A percentile compares a stretch with the other conserved stretches of the same genome.
Conservation (phyloP, 2,888 invertebrate genomes). For the Caenorhabditis uteleia region DNA sequence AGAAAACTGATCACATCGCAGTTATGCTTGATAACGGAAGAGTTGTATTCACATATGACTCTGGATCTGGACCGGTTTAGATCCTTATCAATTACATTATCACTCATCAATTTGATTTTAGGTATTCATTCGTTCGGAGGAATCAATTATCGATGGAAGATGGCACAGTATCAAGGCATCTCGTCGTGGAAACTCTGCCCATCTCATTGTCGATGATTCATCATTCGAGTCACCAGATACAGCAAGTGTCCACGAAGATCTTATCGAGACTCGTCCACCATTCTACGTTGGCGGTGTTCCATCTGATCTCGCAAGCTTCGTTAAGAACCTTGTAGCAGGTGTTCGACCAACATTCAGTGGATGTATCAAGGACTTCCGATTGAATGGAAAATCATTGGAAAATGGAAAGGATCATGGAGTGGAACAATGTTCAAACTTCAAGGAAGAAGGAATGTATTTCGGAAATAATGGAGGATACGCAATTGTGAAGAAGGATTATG, state of each 20-base stretch:
- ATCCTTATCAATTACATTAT: too few relatives aligned
- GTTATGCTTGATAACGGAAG: slow-evolving; percentile 87
- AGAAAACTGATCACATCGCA: slow-evolving; percentile 79
- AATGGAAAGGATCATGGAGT: slow-evolving; percentile 48
- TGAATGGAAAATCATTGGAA: slow-evolving; percentile 66
- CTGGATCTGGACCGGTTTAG: slow-evolving; percentile 77
- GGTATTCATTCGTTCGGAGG: slow-evolving; percentile 43
- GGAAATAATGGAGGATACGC: slow-evolving; percentile 71
- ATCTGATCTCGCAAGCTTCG: slow-evolving; percentile 41
- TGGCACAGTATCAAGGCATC: slow-evolving; percentile 67
- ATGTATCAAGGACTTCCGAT: slow-evolving; percentile 70
- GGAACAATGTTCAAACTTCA: slow-evolving; percentile 67
- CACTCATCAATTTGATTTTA: too few relatives aligned
- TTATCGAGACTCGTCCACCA: slow-evolving; percentile 69
- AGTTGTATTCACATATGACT: slow-evolving; percentile 83
- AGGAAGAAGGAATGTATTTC: slow-evolving; percentile 72
- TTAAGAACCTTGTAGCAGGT: slow-evolving; percentile 48
- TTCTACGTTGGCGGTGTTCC: slow-evolving; percentile 71
- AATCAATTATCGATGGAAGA: slow-evolving; percentile 60
- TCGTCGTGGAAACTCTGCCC: slow-evolving; percentile 59
- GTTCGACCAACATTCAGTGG: slow-evolving; percentile 69
- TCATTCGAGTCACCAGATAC: slow-evolving; percentile 52
- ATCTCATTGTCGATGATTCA: slow-evolving; percentile 70
- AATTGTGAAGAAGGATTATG: slow-evolving; percentile 57
- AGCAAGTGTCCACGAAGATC: slow-evolving; percentile 50